phyloP scores from a whole-genome alignment of 2,888 invertebrate genomes.

The Metopia argyrocephala region DNA sequence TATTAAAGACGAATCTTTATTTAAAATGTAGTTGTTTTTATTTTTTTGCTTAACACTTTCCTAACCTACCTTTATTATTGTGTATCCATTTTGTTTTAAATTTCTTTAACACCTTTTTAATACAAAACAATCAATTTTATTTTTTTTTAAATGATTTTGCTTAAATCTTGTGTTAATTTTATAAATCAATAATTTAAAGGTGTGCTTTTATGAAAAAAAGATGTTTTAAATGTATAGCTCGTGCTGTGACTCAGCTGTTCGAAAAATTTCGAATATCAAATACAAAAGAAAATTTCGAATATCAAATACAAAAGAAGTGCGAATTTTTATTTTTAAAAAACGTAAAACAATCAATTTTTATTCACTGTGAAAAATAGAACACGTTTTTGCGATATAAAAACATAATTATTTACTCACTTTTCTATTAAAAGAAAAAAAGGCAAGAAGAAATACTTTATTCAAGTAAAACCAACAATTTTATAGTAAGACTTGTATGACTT shows the following conservation, averaged over 20 bases:
- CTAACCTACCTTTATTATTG: neutral
- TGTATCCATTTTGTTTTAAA: neutral
- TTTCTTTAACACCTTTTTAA: neutral
- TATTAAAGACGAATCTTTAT: too few species aligned
- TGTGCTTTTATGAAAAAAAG: neutral
- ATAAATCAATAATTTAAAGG: neutral
- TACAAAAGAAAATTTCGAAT: too few species aligned
- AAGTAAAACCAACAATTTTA: too few species aligned
- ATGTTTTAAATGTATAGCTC: constrained; percentile 1
- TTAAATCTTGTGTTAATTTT: neutral
- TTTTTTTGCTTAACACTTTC: neutral
- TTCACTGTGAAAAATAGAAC: neutral
- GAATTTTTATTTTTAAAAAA: neutral
- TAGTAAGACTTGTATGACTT: too few species aligned
- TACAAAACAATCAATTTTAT: neutral
- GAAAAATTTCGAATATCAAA: neutral
- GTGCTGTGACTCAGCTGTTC: neutral
- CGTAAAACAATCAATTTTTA: too few species aligned
- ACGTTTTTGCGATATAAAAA: neutral
- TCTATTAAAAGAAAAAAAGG: too few species aligned
- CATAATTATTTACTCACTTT: too few species aligned
- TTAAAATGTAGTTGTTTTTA: too few species aligned
- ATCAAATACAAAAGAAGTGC: neutral
- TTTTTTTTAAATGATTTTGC: neutral
- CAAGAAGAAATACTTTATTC: too few species aligned